Base-by-base conservation (phyloP, 2,797 vertebrate species). In the Lacerta agilis region DNA sequence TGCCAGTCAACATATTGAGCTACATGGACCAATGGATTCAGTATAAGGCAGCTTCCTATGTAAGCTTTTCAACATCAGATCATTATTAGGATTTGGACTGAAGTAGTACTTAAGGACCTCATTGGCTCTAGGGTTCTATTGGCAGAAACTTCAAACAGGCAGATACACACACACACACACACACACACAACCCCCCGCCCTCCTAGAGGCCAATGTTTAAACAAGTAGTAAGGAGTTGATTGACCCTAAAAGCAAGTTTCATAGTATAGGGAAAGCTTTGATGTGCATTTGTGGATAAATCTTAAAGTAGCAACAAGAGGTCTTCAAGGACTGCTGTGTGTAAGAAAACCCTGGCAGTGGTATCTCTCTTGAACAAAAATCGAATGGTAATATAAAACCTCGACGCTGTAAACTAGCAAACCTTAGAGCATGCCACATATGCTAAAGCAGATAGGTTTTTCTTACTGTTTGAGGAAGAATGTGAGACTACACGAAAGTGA, bases 321-420 rank as follows among this genome's bases (percentile, higher is more conserved):
- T 45, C 71, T 85, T 75, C 41, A 80, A 80, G 45, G 36, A 85
- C 67, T 41, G 58, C 55, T 49, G 17, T n/a, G 27, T 13, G 15
- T 33, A 85, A 80, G 38, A 78, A 83, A 78, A 71, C 41, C 58
- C 33, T 83, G 6, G 66, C 75, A 41, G 33, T 58, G 69, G 10
- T 29, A 41, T 78, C 41, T 43, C 17, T 23, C 67, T 73, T 72
- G 79, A 73, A 61, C 36, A 75, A 61, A 81, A 72, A 10, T n/a
- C 55, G 23, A 87, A 33, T 69, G 75, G 18, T 13, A 78, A 67
- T 86, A 75, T 78, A 90, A 89, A 88, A 87, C 58, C 67, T 79
- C 27, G 8, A 90, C 79, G 85, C n/a, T 86, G 76, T 72, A 83
- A 90, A 87, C 82, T 1, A 92, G 8, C 58, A 89, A 85, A 87